Percentiles rank a stretch among this genome's conserved stretches.
These are phyloP conservation scores for Sinocyclocheilus anshuiensis DNA, from an alignment of 2,113 vertebrate genomes.

Conservation along the genomic window DNA sequence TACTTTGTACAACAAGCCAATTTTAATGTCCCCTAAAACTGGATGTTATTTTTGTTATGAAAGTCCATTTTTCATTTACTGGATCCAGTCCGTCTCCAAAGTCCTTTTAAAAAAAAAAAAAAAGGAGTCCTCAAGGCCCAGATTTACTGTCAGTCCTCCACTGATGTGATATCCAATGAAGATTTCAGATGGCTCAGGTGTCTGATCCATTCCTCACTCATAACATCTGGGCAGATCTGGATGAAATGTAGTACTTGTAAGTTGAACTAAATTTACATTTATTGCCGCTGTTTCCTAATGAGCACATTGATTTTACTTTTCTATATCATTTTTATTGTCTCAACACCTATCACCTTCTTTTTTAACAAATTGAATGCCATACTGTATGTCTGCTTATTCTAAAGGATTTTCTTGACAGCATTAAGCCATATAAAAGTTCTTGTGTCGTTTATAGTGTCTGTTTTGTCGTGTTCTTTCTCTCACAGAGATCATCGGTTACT, in stretches of 20 bases:
- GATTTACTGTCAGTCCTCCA: constrained; percentile 61
- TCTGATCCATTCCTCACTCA: constrained; percentile 63
- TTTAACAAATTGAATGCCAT: not conserved
- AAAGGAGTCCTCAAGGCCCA: constrained; percentile 35
- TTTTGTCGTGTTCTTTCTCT: constrained; percentile 19
- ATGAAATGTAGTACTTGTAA: constrained; percentile 73
- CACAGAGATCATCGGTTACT: constrained; percentile 58
- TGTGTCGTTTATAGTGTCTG: not conserved
- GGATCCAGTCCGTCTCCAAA: constrained; percentile 51
- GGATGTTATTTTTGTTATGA: not conserved
- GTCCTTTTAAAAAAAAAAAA: not conserved
- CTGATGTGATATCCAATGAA: constrained; percentile 71
- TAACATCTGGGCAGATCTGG: constrained; percentile 61
- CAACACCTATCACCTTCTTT: not conserved
- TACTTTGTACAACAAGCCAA: constrained; percentile 51
- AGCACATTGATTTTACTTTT: not conserved
- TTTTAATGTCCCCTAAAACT: constrained; percentile 13
- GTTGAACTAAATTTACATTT: constrained; percentile 58
- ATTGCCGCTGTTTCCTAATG: constrained; percentile 28
- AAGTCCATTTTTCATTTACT: constrained; percentile 45
- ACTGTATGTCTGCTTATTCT: not conserved
- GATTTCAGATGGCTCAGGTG: constrained; percentile 73
- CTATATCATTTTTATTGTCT: not conserved
- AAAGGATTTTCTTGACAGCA: not conserved
- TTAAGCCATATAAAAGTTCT: not conserved